These are phyloP conservation scores for Dasyprocta punctata DNA, from an alignment of 2,113 vertebrate genomes.

Conservation along the genomic window DNA sequence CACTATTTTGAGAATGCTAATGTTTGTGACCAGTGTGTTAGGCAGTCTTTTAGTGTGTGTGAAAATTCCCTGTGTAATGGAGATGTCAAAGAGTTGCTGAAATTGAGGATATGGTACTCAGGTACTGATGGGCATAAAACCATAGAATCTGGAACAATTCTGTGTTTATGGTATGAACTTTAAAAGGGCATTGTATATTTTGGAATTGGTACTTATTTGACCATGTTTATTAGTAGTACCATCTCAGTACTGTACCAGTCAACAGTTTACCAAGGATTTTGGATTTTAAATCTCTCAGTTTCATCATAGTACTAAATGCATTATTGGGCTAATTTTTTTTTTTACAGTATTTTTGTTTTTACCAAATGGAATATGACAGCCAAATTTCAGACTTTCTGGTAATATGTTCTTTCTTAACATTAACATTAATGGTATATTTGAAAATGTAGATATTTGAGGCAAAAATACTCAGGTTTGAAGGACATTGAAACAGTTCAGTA, in stretches of 20 bases:
- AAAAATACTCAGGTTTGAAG: background rate
- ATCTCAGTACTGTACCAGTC: background rate
- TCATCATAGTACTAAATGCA: background rate
- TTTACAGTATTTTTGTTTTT: background rate
- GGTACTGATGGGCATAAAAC: too few relatives aligned
- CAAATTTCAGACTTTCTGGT: background rate
- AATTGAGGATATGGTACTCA: background rate
- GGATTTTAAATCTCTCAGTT: background rate
- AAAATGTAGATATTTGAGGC: background rate
- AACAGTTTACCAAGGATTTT: background rate
- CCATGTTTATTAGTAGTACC: background rate
- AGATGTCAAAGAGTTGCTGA: background rate
- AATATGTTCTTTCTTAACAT: constrained; percentile 1
- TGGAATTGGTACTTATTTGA: background rate
- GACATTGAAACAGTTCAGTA: background rate
- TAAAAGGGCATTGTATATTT: too few relatives aligned
- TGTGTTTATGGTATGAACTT: background rate
- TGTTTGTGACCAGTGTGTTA: background rate
- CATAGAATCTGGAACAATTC: background rate
- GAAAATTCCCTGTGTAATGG: background rate
- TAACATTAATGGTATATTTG: background rate
- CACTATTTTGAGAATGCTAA: background rate
- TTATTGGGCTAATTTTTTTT: background rate
- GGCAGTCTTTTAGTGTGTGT: background rate
- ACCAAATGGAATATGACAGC: background rate